These are phyloP conservation scores for Tigriopus japonicus DNA, from an alignment of 1,140 invertebrate species.

Conservation along the genomic window DNA sequence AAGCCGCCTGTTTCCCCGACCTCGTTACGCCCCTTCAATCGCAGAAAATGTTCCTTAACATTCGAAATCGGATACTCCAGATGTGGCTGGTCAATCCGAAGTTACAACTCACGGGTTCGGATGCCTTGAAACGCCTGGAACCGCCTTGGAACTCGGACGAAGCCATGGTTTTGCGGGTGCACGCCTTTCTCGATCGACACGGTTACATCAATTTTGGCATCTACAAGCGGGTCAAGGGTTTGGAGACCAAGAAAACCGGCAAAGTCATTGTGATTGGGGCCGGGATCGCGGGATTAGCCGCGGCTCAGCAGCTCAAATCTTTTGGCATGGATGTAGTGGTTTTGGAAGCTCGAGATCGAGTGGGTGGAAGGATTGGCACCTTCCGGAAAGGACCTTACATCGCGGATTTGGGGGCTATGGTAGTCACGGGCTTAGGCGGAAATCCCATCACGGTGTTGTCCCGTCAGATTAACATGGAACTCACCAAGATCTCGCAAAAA, in stretches of 20 bases:
- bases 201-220: constrained; percentile 97
- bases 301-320: constrained; percentile 78
- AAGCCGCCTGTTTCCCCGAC: constrained; percentile 83
- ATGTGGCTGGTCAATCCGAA: constrained; percentile 93
- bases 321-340: constrained; percentile 93
- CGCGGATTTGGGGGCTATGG: constrained; percentile 65
- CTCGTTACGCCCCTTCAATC: constrained; percentile 72
- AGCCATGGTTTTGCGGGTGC: constrained; percentile 56
- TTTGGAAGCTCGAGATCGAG: constrained; percentile 79
- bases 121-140: constrained; percentile 59
- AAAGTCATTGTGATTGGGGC: constrained; percentile 30
- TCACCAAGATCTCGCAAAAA: constrained; percentile 86
- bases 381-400: constrained; percentile 86
- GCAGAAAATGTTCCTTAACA: constrained; percentile 48
- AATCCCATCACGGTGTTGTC: constrained; percentile 90
- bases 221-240: constrained; percentile 52
- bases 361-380: constrained; percentile 88
- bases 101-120: constrained; percentile 65
- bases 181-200: constrained; percentile 82
- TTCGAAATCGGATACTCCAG: constrained; percentile 38
- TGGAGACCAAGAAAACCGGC: constrained; percentile 17
- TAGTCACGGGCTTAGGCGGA: constrained; percentile 48
- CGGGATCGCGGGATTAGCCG: constrained; percentile 77
- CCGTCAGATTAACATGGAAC: constrained; percentile 90
- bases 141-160: constrained; percentile 79